Evolutionary conservation across 2,888 invertebrate species (phyloP), one percentile per base, ranked within the genome.

Genomic region (Andrena fulva): DNA sequence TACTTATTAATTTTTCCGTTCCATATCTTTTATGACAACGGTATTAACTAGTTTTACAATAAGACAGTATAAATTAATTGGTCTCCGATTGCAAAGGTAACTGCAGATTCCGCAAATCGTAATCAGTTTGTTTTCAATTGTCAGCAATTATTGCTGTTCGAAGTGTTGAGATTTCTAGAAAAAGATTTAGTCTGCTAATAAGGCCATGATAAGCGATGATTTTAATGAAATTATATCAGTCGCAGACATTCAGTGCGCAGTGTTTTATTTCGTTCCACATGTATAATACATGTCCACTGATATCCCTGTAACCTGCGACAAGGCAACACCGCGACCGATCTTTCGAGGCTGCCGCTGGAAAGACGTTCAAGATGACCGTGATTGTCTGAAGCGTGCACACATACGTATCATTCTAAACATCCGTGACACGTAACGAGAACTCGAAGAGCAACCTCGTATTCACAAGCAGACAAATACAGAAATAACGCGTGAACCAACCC

Each of bases 401-500:
- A 56, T 20, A 82, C 79, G 82, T 86, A 85, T 82, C 85, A 83
- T 86, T 89, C 87, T 84, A 88, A 89, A 89, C 89, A 90, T 87
- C 88, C 90, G 85, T 90, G 88, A 88, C 90, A 86, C 85, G 88
- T 85, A 89, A 89, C 86, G 90, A 90, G 86, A 83, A 87, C 87
- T 90, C 87, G 77, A 77, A 87, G 87, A 79, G 84, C 84, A 80
- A 82, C 72, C 79, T 75, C 79, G 75, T 79, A 87, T 84, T 87
- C 85, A 87, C 85, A 75, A 79, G 63, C 77, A 42, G 73, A 68
- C 87, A 62, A 67, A 85, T 72, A 80, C 52, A 73, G 73, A 52
- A 73, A 70, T 80, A 76, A 73, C 70, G 64, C 68, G 76, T 78
- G 76, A 82, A 83, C 75, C 64, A 69, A 76, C 59, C 70, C 56